A percentile compares a stretch with the other conserved stretches of the same genome.
Conservation (phyloP, 2,888 invertebrate genomes). For the Netelia melanura region DNA sequence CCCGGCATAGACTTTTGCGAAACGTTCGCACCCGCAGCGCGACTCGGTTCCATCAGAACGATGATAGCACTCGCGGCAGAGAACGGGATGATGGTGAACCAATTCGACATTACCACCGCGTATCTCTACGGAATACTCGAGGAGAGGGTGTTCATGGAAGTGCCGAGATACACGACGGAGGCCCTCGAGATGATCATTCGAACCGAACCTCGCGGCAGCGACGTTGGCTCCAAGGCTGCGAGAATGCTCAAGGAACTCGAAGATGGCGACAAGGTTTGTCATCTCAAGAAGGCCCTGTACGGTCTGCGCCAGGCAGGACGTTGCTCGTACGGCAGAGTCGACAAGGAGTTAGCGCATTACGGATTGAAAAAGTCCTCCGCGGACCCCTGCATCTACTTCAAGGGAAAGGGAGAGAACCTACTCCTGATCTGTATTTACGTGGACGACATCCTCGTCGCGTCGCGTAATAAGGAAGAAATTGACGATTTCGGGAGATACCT, state of each 20-base stretch:
- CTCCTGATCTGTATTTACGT: too few relatives aligned
- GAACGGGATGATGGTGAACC: constrained; percentile 12
- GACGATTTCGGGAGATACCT: constrained; percentile 46
- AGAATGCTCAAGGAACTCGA: constrained; percentile 8
- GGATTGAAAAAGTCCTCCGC: too few relatives aligned
- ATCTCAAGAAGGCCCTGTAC: constrained; percentile 58
- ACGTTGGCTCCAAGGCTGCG: background rate
- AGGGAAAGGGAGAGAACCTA: too few relatives aligned
- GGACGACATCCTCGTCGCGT: too few relatives aligned
- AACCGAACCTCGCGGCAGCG: constrained; percentile 8
- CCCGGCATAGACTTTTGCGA: constrained; percentile 24
- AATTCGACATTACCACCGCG: constrained; percentile 34
- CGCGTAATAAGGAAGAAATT: too few relatives aligned
- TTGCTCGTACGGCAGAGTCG: constrained; percentile 37
- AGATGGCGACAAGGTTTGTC: constrained; percentile 52
- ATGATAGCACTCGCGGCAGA: background rate
- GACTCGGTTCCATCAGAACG: constrained; percentile 15
- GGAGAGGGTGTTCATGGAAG: too few relatives aligned
- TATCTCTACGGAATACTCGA: too few relatives aligned
- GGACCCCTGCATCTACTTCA: too few relatives aligned
- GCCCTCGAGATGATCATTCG: too few relatives aligned
- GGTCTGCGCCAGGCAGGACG: constrained; percentile 59
- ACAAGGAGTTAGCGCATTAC: too few relatives aligned
- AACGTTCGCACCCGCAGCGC: constrained; percentile 12
- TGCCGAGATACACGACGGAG: too few relatives aligned